A percentile compares a stretch with the other conserved stretches of the same genome.
Conservation (phyloP, 2,113 vertebrate species). For the Chionodraco myersi region DNA sequence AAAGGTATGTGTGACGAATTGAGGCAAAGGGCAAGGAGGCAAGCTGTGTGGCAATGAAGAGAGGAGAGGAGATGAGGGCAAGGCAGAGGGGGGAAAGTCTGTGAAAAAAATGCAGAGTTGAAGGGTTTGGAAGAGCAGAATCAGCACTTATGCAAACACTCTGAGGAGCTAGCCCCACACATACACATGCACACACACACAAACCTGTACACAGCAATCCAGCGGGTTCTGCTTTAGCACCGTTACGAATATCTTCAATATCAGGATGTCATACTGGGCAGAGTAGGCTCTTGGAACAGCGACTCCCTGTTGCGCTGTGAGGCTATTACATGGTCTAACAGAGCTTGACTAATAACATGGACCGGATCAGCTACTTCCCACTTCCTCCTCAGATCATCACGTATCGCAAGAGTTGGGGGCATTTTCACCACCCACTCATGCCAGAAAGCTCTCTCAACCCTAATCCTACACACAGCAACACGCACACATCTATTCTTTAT, state of each 20-base stretch:
- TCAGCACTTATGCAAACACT: constrained; percentile 86
- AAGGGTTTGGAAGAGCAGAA: constrained; percentile 79
- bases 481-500: constrained; percentile 8
- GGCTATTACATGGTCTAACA: constrained; percentile 87
- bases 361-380: constrained; percentile 80
- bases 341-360: constrained; percentile 86
- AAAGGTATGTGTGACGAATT: constrained; percentile 75
- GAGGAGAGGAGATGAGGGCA: constrained; percentile 71
- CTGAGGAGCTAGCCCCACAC: constrained; percentile 48
- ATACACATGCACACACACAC: constrained; percentile 27
- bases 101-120: constrained; percentile 78
- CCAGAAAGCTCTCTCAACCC: constrained; percentile 62
- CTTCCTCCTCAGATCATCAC: constrained; percentile 80
- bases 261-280: constrained; percentile 82
- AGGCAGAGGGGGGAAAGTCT: constrained; percentile 49
- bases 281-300: constrained; percentile 76
- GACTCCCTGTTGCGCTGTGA: constrained; percentile 82
- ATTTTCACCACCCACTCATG: constrained; percentile 71
- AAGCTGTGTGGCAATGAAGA: constrained; percentile 70
- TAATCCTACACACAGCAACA: constrained; percentile 32
- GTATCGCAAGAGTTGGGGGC: constrained; percentile 70
- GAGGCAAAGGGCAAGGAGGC: constrained; percentile 70
- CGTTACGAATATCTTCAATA: constrained; percentile 71
- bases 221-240: constrained; percentile 63
- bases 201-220: constrained; percentile 74